A percentile compares a stretch with the other conserved stretches of the same genome.
phyloP scores from a whole-genome alignment of 2,113 vertebrate genomes.

The Aix galericulata region DNA sequence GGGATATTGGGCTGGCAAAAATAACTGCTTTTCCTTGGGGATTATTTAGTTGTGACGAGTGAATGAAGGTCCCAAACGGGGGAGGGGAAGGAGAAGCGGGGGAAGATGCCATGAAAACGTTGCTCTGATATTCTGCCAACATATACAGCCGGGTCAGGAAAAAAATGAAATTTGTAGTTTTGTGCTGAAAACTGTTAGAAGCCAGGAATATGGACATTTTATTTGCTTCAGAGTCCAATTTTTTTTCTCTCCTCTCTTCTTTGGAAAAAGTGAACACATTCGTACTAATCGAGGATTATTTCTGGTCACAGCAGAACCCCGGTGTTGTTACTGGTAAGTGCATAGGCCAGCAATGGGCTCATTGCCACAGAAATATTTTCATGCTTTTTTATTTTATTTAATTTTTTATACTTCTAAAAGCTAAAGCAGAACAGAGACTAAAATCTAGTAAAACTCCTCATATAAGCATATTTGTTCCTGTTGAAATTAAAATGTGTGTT shows the following conservation, averaged over 20 bases:
- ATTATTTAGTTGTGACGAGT: conserved; percentile 21
- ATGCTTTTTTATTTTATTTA: neutral
- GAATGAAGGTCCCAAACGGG: neutral
- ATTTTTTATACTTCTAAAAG: neutral
- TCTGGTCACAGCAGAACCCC: neutral
- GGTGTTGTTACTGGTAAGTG: neutral
- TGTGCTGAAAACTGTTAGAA: neutral
- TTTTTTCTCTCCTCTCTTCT: neutral
- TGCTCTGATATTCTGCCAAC: neutral
- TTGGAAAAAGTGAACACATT: neutral
- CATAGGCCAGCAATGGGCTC: neutral
- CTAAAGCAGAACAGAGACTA: neutral
- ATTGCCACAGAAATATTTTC: neutral
- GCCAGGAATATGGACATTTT: neutral
- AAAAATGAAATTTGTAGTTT: neutral
- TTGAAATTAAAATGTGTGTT: neutral
- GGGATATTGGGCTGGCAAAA: neutral
- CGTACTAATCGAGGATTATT: conserved; percentile 13
- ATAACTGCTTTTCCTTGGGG: neutral
- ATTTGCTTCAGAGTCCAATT: neutral
- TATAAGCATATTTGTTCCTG: neutral
- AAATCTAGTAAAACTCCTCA: neutral
- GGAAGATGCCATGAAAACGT: neutral
- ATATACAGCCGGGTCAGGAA: neutral
- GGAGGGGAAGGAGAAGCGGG: accelerated